Percentiles rank a stretch among this genome's conserved stretches.
phyloP scores from a whole-genome alignment of 2,888 invertebrate genomes.

The Candidula unifasciata region DNA sequence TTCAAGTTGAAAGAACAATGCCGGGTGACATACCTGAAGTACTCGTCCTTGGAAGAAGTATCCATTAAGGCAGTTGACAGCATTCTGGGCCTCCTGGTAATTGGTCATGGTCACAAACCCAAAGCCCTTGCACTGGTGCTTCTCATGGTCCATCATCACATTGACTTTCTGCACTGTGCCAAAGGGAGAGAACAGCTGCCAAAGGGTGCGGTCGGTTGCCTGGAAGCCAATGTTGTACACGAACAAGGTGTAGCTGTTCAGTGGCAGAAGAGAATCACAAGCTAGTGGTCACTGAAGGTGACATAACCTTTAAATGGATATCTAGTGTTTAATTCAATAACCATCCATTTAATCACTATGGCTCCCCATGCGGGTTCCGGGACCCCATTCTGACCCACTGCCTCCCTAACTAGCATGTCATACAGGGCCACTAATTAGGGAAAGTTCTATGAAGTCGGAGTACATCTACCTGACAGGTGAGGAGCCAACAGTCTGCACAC shows the following conservation, averaged over 20 bases:
- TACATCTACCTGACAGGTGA: no score
- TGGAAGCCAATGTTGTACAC: conserved; percentile 78
- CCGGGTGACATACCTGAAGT: conserved; percentile 74
- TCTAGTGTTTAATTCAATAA: no score
- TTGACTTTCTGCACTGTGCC: conserved; percentile 78
- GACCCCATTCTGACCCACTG: no score
- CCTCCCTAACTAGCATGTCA: no score
- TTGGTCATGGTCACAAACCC: conserved; percentile 79
- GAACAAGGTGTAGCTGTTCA: conserved; percentile 73
- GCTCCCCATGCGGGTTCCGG: no score
- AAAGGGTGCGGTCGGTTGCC: conserved; percentile 76
- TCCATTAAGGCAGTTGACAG: conserved; percentile 77
- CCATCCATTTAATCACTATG: no score
- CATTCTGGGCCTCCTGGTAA: conserved; percentile 76
- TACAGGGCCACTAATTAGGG: no score
- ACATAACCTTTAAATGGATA: no score
- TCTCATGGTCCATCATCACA: conserved; percentile 75
- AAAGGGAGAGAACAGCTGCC: conserved; percentile 77
- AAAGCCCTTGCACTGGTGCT: conserved; percentile 76
- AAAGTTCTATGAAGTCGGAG: no score
- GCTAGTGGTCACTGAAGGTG: no score
- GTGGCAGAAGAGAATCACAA: neutral
- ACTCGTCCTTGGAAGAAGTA: conserved; percentile 74
- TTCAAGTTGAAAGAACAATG: neutral
- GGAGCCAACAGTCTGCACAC: no score